phyloP scores from a whole-genome alignment of 2,113 vertebrate genomes.

The Solea senegalensis region DNA sequence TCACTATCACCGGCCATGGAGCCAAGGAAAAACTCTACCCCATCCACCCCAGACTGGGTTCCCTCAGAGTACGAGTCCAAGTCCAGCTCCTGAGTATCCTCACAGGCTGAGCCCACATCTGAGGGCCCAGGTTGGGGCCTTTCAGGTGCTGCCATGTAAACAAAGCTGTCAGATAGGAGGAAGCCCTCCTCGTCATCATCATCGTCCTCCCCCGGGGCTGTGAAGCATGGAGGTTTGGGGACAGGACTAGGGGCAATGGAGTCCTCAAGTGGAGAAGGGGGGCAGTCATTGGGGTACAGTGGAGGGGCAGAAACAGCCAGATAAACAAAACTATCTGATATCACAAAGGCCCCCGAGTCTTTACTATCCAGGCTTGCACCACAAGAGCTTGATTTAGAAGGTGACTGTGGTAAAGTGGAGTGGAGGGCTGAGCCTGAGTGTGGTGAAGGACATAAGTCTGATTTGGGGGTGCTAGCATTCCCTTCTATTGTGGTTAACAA shows the following conservation, averaged over 20 bases:
- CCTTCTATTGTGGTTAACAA: constrained; percentile 33
- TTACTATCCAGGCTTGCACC: constrained; percentile 60
- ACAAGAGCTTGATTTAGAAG: constrained; percentile 35
- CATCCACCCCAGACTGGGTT: constrained; percentile 78
- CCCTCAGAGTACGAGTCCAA: constrained; percentile 81
- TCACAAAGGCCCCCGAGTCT: constrained; percentile 75
- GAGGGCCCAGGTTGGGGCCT: constrained; percentile 62
- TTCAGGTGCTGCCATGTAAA: constrained; percentile 85
- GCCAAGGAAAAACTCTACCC: constrained; percentile 80
- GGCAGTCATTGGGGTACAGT: constrained; percentile 66
- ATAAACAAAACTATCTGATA: constrained; percentile 85
- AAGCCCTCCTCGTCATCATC: constrained; percentile 67
- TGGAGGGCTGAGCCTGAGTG: constrained; percentile 30
- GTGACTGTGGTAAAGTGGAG: constrained; percentile 45
- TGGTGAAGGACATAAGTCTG: constrained; percentile 27
- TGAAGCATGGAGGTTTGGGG: constrained; percentile 58
- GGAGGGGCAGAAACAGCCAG: constrained; percentile 80
- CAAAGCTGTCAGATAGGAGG: constrained; percentile 81
- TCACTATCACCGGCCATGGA: constrained; percentile 82
- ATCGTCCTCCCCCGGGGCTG: constrained; percentile 30
- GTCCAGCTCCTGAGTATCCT: constrained; percentile 74
- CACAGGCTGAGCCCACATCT: constrained; percentile 71
- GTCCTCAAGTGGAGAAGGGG: constrained; percentile 75
- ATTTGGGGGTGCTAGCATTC: constrained; percentile 63
- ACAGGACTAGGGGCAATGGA: constrained; percentile 78